Percentiles rank a stretch among this genome's conserved stretches.
Conservation (phyloP, 2,797 vertebrate genomes). For the Sebastiscus tertius region DNA sequence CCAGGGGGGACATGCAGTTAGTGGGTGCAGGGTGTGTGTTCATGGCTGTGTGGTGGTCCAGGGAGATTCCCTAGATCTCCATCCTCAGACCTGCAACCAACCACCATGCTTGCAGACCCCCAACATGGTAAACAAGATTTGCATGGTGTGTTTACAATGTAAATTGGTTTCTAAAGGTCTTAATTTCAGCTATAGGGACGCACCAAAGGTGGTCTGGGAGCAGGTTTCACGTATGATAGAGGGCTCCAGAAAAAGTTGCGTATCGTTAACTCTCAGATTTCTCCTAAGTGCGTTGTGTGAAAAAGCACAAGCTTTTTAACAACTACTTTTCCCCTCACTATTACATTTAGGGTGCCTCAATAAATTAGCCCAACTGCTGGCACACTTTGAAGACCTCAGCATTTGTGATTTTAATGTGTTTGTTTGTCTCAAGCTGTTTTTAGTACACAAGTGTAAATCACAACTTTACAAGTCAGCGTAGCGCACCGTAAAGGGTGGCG, state of each 20-base stretch:
- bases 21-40: constrained; percentile 68
- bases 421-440: constrained; percentile 79
- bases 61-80: constrained; percentile 56
- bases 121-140: constrained; percentile 71
- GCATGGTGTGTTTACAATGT: constrained; percentile 77
- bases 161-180: constrained; percentile 68
- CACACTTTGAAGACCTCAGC: constrained; percentile 57
- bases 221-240: neutral
- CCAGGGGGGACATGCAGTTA: constrained; percentile 64
- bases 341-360: constrained; percentile 37
- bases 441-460: constrained; percentile 75
- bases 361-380: constrained; percentile 51
- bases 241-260: neutral
- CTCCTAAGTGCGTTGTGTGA: constrained; percentile 15
- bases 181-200: constrained; percentile 56
- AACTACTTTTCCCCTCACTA: constrained; percentile 26
- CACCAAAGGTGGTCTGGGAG: constrained; percentile 54
- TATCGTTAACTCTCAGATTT: neutral
- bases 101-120: constrained; percentile 53
- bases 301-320: constrained; percentile 26
- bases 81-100: constrained; percentile 34
- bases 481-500: constrained; percentile 46
- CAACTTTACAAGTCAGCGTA: constrained; percentile 71
- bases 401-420: constrained; percentile 69
- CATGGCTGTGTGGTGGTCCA: constrained; percentile 45